Conservation (phyloP, 2,888 invertebrate genomes). For the Dione vanillae region DNA sequence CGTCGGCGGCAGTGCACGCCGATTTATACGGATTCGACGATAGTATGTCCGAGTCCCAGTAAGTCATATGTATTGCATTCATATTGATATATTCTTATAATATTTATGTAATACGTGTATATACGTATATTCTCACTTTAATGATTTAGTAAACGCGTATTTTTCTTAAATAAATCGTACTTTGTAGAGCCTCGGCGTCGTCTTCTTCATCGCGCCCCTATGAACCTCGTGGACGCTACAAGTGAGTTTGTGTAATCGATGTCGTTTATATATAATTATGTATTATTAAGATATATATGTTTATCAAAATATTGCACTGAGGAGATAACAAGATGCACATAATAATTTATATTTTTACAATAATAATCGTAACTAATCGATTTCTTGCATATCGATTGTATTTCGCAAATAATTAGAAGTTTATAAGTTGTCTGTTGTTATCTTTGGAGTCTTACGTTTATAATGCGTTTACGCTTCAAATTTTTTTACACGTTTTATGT, state of each 20-base stretch:
- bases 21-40: slow-evolving; percentile 8
- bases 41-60: slow-evolving; percentile 11
- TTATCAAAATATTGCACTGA: background rate
- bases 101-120: too few relatives aligned
- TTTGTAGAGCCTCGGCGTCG: slow-evolving; percentile 13
- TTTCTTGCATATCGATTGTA: background rate
- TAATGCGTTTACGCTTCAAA: background rate
- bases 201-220: slow-evolving; percentile 1
- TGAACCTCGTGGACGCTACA: slow-evolving; percentile 13
- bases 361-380: background rate
- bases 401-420: background rate
- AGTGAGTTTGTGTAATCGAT: slow-evolving; percentile 5
- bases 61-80: background rate
- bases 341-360: background rate
- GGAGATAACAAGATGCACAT: slow-evolving; percentile 10
- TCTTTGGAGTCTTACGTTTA: background rate
- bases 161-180: slow-evolving; percentile 6
- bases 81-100: slow-evolving; percentile 3
- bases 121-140: background rate
- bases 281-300: background rate
- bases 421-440: slow-evolving; percentile 12
- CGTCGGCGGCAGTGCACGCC: background rate
- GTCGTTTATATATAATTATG: slow-evolving; percentile 9
- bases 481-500: slow-evolving; percentile 11
- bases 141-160: background rate